phyloP scores from a whole-genome alignment of 2,113 vertebrate genomes.

The Ranitomeya variabilis region DNA sequence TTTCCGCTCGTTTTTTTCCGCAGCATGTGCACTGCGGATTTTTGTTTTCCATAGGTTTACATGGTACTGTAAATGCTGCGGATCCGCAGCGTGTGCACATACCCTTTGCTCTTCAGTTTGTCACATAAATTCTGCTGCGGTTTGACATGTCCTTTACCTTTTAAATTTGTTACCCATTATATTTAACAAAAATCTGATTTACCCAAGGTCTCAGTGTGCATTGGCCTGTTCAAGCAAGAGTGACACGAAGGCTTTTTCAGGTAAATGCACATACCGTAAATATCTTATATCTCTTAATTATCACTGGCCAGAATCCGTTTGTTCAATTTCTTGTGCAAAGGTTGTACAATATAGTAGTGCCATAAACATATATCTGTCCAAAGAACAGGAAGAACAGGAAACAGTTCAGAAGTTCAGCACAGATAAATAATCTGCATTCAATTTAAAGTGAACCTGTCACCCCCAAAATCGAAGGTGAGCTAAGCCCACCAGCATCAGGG shows the following conservation, averaged over 20 bases:
- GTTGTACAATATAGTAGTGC: constrained; percentile 12
- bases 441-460: too few species aligned
- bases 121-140: too few species aligned
- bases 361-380: constrained; percentile 34
- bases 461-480: too few species aligned
- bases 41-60: too few species aligned
- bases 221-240: neutral
- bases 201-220: neutral
- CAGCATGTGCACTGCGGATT: too few species aligned
- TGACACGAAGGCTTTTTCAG: neutral
- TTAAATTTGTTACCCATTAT: too few species aligned
- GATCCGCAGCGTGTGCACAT: too few species aligned
- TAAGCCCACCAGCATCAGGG: too few species aligned
- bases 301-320: constrained; percentile 11
- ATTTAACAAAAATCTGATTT: neutral
- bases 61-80: too few species aligned
- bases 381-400: constrained; percentile 47
- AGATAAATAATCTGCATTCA: neutral
- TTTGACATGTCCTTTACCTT: too few species aligned
- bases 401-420: neutral
- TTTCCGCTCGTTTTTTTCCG: too few species aligned
- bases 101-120: too few species aligned
- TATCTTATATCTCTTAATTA: neutral
- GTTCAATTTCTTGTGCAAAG: constrained; percentile 33
- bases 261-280: constrained; percentile 16